phyloP scores from a whole-genome alignment of 2,113 vertebrate genomes.

The Platichthys stellatus region DNA sequence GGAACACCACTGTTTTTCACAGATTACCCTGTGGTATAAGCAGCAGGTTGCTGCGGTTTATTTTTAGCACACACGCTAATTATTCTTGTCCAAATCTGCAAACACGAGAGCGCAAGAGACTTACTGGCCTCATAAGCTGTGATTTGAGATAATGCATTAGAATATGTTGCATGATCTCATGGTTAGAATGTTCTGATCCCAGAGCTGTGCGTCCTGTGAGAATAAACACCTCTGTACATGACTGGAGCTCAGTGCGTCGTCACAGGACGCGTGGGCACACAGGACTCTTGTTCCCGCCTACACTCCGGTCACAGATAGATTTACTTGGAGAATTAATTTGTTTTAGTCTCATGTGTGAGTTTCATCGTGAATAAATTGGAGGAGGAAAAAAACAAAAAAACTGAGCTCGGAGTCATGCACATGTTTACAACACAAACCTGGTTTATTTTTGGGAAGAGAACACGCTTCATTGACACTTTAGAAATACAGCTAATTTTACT shows the following conservation, averaged over 20 bases:
- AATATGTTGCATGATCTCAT: slow-evolving; percentile 30
- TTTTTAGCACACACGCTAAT: slow-evolving; percentile 41
- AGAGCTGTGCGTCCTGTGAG: slow-evolving; percentile 1
- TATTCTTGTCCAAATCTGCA: slow-evolving; percentile 35
- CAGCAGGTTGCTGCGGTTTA: slow-evolving; percentile 11
- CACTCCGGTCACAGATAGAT: slow-evolving; percentile 14
- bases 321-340: slow-evolving; percentile 19
- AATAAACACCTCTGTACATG: slow-evolving; percentile 14
- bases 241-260: not conserved
- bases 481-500: slow-evolving; percentile 60
- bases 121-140: slow-evolving; percentile 34
- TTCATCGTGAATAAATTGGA: slow-evolving; percentile 2
- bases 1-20: slow-evolving; percentile 30
- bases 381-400: not conserved
- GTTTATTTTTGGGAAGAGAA: slow-evolving; percentile 56
- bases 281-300: slow-evolving; percentile 21
- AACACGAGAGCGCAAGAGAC: slow-evolving; percentile 20
- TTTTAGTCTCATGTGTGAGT: slow-evolving; percentile 18
- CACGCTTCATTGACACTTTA: slow-evolving; percentile 52
- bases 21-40: slow-evolving; percentile 19
- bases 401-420: slow-evolving; percentile 23
- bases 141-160: slow-evolving; percentile 37
- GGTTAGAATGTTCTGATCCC: slow-evolving; percentile 35
- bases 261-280: not conserved
- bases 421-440: slow-evolving; percentile 26